A percentile compares a stretch with the other conserved stretches of the same genome.
These are phyloP conservation scores for Phoeniculus purpureus DNA, from an alignment of 2,797 vertebrate genomes.

Conservation along the genomic window DNA sequence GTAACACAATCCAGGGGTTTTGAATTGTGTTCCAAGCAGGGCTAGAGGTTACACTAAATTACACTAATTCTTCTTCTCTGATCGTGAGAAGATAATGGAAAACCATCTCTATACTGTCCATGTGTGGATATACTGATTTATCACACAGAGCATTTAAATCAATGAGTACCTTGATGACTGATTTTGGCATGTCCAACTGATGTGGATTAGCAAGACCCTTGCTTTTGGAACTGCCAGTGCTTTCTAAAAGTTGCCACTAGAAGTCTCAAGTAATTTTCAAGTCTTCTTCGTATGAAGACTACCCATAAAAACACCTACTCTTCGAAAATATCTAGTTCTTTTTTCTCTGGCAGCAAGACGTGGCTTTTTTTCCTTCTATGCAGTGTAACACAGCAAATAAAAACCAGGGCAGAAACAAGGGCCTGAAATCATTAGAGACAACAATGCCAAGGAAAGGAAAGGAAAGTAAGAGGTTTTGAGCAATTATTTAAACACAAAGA, in stretches of 20 bases:
- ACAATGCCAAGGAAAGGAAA: not conserved
- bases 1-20: not conserved
- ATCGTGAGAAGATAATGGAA: not conserved
- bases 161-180: not conserved
- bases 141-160: not conserved
- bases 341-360: not conserved
- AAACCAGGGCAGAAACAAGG: not conserved
- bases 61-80: not conserved
- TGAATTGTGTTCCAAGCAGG: not conserved
- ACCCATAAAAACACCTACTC: not conserved
- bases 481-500: not conserved
- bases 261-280: not conserved
- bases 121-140: not conserved
- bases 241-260: not conserved
- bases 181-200: not conserved
- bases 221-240: not conserved
- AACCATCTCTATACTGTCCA: not conserved
- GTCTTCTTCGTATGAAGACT: not conserved
- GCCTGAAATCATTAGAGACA: not conserved
- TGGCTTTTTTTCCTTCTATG: not conserved
- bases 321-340: not conserved
- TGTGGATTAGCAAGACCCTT: not conserved
- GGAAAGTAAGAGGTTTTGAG: not conserved
- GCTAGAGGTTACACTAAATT: not conserved
- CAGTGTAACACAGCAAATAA: not conserved